Evolutionary conservation across 2,113 vertebrate species (phyloP).

Genomic region (Antechinus stuartii): DNA sequence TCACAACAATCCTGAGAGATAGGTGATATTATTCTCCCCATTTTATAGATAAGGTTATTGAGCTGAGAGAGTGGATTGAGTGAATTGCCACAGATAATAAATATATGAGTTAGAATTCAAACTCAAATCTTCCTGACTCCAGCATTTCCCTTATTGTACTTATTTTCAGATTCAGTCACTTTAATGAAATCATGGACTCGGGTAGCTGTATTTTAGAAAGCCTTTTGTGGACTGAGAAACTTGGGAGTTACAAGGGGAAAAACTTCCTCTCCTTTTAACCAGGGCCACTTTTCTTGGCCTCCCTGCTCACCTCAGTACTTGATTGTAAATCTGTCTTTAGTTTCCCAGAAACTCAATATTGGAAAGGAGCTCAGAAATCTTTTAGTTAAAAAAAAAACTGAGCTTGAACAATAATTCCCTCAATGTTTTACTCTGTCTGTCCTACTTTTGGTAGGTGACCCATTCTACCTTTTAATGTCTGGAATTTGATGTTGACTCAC

Average conservation of each 20-base stretch:
- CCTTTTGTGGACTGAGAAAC: neutral
- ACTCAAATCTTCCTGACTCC: neutral
- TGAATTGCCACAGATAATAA: neutral
- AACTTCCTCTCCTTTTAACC: neutral
- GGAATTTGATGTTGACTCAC: neutral
- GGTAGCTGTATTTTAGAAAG: neutral
- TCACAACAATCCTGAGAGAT: neutral
- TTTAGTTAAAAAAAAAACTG: neutral
- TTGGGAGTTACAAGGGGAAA: neutral
- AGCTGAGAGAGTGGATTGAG: neutral
- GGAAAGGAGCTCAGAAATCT: neutral
- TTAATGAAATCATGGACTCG: neutral
- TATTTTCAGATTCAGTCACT: neutral
- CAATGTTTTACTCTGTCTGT: neutral
- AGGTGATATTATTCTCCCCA: neutral
- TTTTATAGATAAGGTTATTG: neutral
- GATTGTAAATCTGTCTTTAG: neutral
- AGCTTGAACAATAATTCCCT: neutral
- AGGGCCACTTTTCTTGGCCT: neutral
- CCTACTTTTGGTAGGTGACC: neutral
- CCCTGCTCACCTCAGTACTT: neutral
- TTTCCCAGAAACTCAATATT: neutral
- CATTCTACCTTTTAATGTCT: neutral
- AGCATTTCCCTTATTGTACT: neutral
- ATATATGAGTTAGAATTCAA: neutral